These are phyloP conservation scores for Germaria angustata DNA, from an alignment of 2,888 invertebrate species.

Conservation along the genomic window DNA sequence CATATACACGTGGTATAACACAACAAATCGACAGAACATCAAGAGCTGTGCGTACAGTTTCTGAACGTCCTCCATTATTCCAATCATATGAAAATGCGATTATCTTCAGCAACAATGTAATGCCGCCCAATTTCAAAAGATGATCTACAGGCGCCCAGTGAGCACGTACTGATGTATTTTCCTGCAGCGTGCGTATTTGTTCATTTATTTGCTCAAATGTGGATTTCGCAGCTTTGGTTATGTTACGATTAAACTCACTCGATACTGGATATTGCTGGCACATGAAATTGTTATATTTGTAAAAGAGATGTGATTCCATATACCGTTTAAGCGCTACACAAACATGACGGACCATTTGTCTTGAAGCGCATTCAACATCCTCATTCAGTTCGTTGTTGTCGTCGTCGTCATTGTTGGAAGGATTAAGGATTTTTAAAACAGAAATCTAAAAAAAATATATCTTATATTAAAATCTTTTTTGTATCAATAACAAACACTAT, in stretches of 20 bases:
- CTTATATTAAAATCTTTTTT: too few relatives aligned
- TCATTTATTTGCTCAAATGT: conserved; percentile 91
- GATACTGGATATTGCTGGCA: conserved; percentile 81
- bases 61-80: conserved; percentile 88
- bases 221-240: conserved; percentile 83
- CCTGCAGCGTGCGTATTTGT: conserved; percentile 90
- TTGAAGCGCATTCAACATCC: conserved; percentile 93
- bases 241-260: conserved; percentile 77
- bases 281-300: conserved; percentile 87
- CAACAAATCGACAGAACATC: conserved; percentile 95
- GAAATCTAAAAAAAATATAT: conserved; percentile 83
- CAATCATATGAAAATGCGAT: conserved; percentile 94
- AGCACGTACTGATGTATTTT: conserved; percentile 86
- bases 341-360: conserved; percentile 95
- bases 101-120: conserved; percentile 89
- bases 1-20: conserved; percentile 90
- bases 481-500: not conserved
- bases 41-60: conserved; percentile 89
- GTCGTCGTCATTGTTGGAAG: conserved; percentile 82
- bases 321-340: conserved; percentile 94
- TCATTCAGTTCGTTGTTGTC: conserved; percentile 85
- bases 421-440: conserved; percentile 90
- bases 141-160: conserved; percentile 95
- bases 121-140: conserved; percentile 90
- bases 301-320: conserved; percentile 92